Conservation (phyloP, 2,797 vertebrate genomes). For the Spinus olivaceus region DNA sequence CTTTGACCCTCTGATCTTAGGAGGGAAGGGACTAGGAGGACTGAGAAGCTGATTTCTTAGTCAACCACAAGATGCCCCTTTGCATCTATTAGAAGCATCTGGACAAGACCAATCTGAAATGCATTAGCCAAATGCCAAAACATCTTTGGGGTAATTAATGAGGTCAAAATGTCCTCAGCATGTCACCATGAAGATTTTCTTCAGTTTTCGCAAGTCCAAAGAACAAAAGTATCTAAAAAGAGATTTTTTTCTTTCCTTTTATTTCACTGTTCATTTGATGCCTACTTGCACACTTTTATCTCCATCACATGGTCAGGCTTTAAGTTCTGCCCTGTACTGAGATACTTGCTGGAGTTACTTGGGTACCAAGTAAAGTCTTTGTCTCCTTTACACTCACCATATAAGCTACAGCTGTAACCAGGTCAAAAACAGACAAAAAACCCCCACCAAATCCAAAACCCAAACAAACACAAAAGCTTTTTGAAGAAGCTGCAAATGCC, state of each 20-base stretch:
- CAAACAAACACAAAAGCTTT: neutral
- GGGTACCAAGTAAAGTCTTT: neutral
- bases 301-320: neutral
- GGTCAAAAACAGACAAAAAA: neutral
- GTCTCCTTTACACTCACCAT: neutral
- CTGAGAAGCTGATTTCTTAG: neutral
- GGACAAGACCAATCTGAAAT: neutral
- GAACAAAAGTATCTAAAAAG: neutral
- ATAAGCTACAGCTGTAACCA: neutral
- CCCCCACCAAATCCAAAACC: neutral
- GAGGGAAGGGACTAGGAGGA: neutral
- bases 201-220: neutral
- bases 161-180: neutral
- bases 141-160: neutral
- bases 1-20: neutral
- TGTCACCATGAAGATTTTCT: neutral
- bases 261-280: neutral
- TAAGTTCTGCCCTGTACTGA: neutral
- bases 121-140: neutral
- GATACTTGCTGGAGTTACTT: neutral
- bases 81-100: neutral
- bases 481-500: neutral
- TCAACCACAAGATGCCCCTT: neutral
- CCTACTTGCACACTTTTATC: neutral
- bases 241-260: neutral